Conservation (phyloP, 92 coral and sea anemone genomes). For the Virgularia gustaviana region DNA sequence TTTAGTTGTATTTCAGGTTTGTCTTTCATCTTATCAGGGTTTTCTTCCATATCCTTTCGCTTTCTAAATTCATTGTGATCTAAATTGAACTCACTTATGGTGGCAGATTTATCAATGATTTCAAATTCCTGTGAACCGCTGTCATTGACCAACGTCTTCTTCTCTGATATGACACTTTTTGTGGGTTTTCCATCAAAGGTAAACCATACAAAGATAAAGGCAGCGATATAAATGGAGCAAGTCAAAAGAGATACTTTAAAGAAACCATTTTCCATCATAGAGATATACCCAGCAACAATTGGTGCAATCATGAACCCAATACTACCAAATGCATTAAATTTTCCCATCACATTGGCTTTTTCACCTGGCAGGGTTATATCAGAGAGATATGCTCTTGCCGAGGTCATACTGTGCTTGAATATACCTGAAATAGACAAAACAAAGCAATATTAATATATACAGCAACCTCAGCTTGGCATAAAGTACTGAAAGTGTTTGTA, state of each 20-base stretch:
- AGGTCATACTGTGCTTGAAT: slow-evolving; percentile 84
- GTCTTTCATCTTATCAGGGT: neutral
- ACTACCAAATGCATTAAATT: slow-evolving; percentile 81
- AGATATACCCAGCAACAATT: slow-evolving; percentile 83
- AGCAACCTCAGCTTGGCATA: neutral
- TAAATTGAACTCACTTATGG: neutral
- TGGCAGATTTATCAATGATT: neutral
- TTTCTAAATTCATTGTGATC: neutral
- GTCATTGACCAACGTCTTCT: neutral
- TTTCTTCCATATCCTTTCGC: neutral
- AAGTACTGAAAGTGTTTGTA: no score
- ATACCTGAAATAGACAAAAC: slow-evolving; percentile 52
- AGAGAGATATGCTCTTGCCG: slow-evolving; percentile 76
- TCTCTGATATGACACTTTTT: neutral
- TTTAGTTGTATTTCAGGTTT: neutral
- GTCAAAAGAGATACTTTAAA: slow-evolving; percentile 65
- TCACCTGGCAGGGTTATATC: slow-evolving; percentile 73
- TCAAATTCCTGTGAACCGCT: slow-evolving; percentile 7
- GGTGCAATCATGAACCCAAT: slow-evolving; percentile 94
- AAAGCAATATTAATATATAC: neutral
- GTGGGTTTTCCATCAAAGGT: slow-evolving; percentile 48
- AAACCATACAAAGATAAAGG: slow-evolving; percentile 67
- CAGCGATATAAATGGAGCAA: slow-evolving; percentile 51
- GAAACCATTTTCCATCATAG: slow-evolving; percentile 84
- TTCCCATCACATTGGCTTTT: slow-evolving; percentile 75